Percentiles rank a stretch among this genome's conserved stretches.
phyloP scores from a whole-genome alignment of 2,797 vertebrate species.

The Sternotherus odoratus region DNA sequence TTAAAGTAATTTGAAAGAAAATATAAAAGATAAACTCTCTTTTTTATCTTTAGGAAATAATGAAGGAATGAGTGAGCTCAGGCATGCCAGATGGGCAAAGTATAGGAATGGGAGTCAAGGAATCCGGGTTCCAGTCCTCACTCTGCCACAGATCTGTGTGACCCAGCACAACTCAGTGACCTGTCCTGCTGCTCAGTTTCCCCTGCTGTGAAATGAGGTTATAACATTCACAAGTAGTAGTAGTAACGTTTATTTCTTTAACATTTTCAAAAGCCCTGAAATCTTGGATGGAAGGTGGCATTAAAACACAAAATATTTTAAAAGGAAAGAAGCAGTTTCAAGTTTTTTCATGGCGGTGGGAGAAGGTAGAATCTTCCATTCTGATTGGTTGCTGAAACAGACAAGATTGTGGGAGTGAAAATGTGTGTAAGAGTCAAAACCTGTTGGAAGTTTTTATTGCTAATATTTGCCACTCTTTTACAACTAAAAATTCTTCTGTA shows the following conservation, averaged over 20 bases:
- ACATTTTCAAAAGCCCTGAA: neutral
- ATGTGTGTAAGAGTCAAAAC: neutral
- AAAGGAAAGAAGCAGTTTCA: neutral
- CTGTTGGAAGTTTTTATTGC: fast-evolving
- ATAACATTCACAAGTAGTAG: neutral
- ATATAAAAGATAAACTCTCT: neutral
- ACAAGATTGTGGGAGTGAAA: neutral
- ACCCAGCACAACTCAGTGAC: neutral
- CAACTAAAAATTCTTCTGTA: fast-evolving
- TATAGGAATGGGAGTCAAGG: neutral
- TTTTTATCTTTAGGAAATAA: neutral
- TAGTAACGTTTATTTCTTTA: neutral
- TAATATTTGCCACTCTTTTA: neutral
- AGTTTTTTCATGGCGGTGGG: neutral
- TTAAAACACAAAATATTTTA: neutral
- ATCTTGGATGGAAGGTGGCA: neutral
- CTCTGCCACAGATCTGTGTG: neutral
- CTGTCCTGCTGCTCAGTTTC: neutral
- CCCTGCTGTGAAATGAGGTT: neutral
- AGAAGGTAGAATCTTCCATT: neutral
- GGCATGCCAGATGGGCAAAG: neutral
- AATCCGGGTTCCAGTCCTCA: neutral
- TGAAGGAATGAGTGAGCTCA: neutral
- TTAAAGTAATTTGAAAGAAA: neutral
- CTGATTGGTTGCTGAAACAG: neutral